Evolutionary conservation across 2,797 vertebrate genomes (phyloP), one percentile per base, ranked within the genome.

Genomic region (Mormyrus proboscirostris): DNA sequence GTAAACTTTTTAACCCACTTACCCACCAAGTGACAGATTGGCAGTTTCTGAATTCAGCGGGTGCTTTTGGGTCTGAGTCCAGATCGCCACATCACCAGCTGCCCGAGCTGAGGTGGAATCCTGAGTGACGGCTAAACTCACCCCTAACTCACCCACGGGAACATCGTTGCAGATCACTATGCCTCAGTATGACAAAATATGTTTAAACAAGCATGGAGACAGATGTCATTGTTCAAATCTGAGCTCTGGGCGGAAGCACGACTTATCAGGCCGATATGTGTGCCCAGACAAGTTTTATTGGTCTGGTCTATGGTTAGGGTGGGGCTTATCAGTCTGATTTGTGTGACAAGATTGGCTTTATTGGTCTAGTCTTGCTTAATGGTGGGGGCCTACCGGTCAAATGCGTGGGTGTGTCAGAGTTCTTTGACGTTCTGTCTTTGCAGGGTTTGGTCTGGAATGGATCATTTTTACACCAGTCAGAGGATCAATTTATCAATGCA

Each of bases 1-100:
- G 76, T 82, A 82, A 82, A 82, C 76, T 82, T 82, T 82, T 47
- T 82, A 47, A 82, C 38, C 76, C 76, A 82, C 76, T 82, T 82
- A 76, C 33, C 69, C 69, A 41, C 69, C 69, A 76, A 41, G 33
- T 76, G 69, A 76, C 69, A 76, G 79, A 83, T 50, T 47, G 47
- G 79, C 79, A 50, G 79, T 44, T 44, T 49, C 79, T 83, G 38
- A 44, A 9, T 83, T 44, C 38, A 83, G 44, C 41, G 44, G 79
- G 79, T 47, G 79, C 44, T 83, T 25, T 47, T 49, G 41, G 41
- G 8, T 25, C 19, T 3, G 41, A 83, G 22, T 47, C 79, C 79
- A 83, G 79, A n/a, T 83, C 47, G 0, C 47, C 0, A 10, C 41
- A 1, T n/a, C 10, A 2, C 47, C 79, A 47, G 79, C 79, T 83